These are phyloP conservation scores for Hyla sarda DNA, from an alignment of 2,113 vertebrate genomes.

Conservation along the genomic window DNA sequence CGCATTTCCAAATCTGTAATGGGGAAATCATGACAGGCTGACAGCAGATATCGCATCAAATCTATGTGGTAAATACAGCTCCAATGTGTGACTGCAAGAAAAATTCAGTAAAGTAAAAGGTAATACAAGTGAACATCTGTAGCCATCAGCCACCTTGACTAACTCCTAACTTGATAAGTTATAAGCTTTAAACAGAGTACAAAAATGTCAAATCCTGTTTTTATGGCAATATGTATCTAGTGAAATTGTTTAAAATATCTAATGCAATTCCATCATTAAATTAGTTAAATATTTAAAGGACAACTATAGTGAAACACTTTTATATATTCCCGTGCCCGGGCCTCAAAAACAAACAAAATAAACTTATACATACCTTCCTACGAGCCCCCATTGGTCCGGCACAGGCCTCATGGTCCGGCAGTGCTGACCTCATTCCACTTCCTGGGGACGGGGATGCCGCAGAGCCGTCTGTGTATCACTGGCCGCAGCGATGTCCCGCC, in stretches of 20 bases:
- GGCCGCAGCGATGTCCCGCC: too few relatives aligned
- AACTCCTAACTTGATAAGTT: background rate
- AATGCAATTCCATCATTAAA: background rate
- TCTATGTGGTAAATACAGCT: background rate
- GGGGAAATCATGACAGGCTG: background rate
- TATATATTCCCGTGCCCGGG: too few relatives aligned
- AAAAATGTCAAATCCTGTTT: background rate
- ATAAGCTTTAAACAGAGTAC: background rate
- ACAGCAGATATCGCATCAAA: background rate
- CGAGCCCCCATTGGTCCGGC: too few relatives aligned
- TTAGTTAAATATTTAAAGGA: too few relatives aligned
- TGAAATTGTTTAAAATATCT: background rate
- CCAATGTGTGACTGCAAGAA: background rate
- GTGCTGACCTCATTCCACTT: too few relatives aligned
- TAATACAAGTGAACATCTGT: background rate
- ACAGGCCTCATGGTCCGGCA: too few relatives aligned
- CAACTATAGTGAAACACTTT: too few relatives aligned
- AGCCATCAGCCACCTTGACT: background rate
- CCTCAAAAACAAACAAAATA: too few relatives aligned
- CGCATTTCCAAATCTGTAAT: background rate
- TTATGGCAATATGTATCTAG: background rate
- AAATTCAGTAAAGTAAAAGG: background rate
- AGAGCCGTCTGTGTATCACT: too few relatives aligned
- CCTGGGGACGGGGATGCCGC: too few relatives aligned
- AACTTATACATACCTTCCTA: too few relatives aligned